Conservation (phyloP, 2,797 vertebrate species). For the Gambusia yucatana region DNA sequence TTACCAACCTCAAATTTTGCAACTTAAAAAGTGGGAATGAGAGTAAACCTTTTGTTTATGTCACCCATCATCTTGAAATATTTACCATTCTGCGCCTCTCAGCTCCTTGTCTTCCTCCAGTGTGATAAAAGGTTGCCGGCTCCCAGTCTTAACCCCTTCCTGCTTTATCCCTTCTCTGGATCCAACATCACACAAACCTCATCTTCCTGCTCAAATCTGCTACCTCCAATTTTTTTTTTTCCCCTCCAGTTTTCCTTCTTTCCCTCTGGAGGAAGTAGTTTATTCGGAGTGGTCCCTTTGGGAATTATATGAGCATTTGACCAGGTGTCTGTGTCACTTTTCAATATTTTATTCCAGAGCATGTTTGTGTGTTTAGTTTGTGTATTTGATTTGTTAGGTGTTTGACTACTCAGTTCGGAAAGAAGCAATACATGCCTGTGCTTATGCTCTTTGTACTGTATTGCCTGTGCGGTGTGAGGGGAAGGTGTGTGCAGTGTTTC, state of each 20-base stretch:
- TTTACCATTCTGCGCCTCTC: slow-evolving; percentile 77
- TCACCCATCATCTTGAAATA: slow-evolving; percentile 85
- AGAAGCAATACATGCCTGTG: slow-evolving; percentile 60
- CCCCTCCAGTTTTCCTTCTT: slow-evolving; percentile 3
- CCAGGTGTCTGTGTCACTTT: slow-evolving; percentile 78
- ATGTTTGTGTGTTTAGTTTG: slow-evolving; percentile 73
- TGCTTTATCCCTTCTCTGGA: slow-evolving; percentile 58
- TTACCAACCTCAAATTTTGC: slow-evolving; percentile 78
- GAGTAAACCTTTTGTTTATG: slow-evolving; percentile 84
- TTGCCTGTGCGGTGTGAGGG: slow-evolving; percentile 59
- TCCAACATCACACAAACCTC: slow-evolving; percentile 64
- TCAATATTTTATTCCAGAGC: slow-evolving; percentile 75
- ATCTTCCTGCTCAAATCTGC: slow-evolving; percentile 58
- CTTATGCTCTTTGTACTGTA: slow-evolving; percentile 62
- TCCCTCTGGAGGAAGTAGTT: slow-evolving; percentile 67
- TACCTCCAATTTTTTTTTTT: slow-evolving; percentile 33
- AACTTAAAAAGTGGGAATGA: slow-evolving; percentile 82
- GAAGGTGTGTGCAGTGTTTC: slow-evolving; percentile 56
- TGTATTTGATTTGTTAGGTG: slow-evolving; percentile 66
- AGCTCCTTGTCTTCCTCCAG: slow-evolving; percentile 78
- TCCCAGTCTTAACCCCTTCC: slow-evolving; percentile 77
- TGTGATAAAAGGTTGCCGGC: slow-evolving; percentile 81
- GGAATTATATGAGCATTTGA: slow-evolving; percentile 77
- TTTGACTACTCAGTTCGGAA: slow-evolving; percentile 66
- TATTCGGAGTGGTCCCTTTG: slow-evolving; percentile 67